Conservation (phyloP, 2,113 vertebrate species). For the Okapia johnstoni region DNA sequence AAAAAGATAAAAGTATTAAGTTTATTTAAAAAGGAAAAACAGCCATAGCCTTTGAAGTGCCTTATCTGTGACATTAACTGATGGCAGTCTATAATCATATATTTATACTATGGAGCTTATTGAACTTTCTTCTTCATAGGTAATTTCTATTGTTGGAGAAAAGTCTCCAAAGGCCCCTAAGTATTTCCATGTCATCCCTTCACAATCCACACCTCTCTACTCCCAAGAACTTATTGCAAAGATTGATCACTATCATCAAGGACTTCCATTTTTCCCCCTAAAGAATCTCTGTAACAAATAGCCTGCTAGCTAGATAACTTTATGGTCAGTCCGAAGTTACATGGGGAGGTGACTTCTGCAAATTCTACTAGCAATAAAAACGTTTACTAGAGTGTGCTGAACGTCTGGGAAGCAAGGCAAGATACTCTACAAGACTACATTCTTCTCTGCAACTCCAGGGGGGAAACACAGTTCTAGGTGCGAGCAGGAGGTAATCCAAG, state of each 20-base stretch:
- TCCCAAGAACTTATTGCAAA: not conserved
- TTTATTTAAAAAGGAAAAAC: conserved; percentile 3
- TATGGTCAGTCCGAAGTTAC: not conserved
- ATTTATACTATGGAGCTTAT: not conserved
- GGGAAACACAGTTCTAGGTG: not conserved
- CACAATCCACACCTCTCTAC: not conserved
- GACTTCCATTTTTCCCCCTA: not conserved
- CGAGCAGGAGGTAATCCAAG: not conserved
- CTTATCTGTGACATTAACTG: not conserved
- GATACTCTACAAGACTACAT: not conserved
- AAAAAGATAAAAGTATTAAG: conserved; percentile 27
- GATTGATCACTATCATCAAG: not conserved
- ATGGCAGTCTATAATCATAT: not conserved
- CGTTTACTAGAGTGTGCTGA: not conserved
- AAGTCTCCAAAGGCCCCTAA: not conserved
- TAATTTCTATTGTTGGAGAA: not conserved
- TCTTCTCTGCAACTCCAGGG: not conserved
- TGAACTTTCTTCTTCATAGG: not conserved
- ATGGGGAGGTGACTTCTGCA: not conserved
- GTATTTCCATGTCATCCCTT: not conserved
- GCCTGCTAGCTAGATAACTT: not conserved
- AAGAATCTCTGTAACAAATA: not conserved
- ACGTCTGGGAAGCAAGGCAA: not conserved
- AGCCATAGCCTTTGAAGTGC: not conserved
- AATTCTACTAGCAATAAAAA: not conserved